Base-by-base conservation (phyloP, 2,888 invertebrate species). In the Pandemis cinnamomeana region DNA sequence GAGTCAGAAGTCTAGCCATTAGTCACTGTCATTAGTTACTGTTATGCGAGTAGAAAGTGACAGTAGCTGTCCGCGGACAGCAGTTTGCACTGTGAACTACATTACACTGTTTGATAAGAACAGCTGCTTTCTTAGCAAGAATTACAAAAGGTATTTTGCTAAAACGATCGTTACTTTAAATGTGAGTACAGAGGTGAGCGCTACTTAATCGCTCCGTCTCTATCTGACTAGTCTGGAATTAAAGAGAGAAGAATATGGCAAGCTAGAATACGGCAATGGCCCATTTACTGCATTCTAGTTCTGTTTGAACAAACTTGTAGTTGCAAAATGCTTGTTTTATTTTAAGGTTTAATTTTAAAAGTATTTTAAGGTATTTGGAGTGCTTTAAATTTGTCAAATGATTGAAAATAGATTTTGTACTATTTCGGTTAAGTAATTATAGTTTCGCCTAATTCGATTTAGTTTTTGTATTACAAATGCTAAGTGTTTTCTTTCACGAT, bases 401-500 rank as follows among this genome's bases (percentile, higher is more conserved):
- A 53, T 71, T 55, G 27, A 46, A 46, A 44, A 20, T 74, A 74
- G 74, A 74, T 74, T 74, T 71, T 74, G 55, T 74, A 74, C 67
- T 55, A 66, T 63, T 55, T 70, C 41, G 36, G 42, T 73, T 70
- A 64, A 70, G 13, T 74, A 61, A 70, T 74, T 63, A 55, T 67
- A 67, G 42, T 69, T 63, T 78, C 75, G 76, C 75, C 73, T 75
- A 71, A 76, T 72, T 70, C 73, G 68, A 67, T 77, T 77, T 76
- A 75, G 72, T 66, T 75, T 76, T 77, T 72, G 77, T 71, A 71
- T 76, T 76, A 78, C 62, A 76, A 82, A 78, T 77, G 77, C 78
- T 77, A 69, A 75, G 76, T 80, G 75, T 79, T 79, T 72, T 77
- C 79, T 80, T 81, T 82, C 81, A 81, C 81, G 81, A 84, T 87